A percentile compares a stretch with the other conserved stretches of the same genome.
Evolutionary conservation across 2,113 vertebrate genomes (phyloP).

Genomic region (Pholis gunnellus): DNA sequence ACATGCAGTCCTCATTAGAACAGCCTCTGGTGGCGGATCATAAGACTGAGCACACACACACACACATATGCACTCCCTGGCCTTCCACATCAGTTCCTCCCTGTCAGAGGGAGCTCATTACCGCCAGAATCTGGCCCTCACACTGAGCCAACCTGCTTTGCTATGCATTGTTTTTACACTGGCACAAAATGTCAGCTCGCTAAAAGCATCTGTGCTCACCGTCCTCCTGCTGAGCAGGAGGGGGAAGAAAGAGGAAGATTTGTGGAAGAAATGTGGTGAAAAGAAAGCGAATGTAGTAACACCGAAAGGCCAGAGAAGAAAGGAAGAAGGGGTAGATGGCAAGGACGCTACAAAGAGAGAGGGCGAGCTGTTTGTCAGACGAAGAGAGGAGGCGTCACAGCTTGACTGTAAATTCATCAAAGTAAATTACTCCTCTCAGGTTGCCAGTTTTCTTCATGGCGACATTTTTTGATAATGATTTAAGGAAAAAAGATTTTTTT

Average conservation of each 20-base stretch:
- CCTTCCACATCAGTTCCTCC: slow-evolving; percentile 72
- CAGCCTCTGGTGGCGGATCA: slow-evolving; percentile 61
- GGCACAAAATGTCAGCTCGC: slow-evolving; percentile 78
- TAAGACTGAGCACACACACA: slow-evolving; percentile 8
- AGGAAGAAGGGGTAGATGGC: slow-evolving; percentile 21
- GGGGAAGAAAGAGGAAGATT: slow-evolving; percentile 16
- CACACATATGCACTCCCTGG: slow-evolving; percentile 38
- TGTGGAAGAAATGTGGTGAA: slow-evolving; percentile 32
- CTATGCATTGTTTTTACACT: slow-evolving; percentile 77
- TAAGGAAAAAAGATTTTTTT: background rate
- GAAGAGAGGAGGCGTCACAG: slow-evolving; percentile 44
- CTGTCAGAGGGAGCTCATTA: slow-evolving; percentile 81
- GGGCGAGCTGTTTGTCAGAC: slow-evolving; percentile 52
- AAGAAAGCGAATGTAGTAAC: slow-evolving; percentile 56
- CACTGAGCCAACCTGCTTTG: slow-evolving; percentile 80
- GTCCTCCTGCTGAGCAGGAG: slow-evolving; percentile 54
- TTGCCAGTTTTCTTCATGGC: background rate
- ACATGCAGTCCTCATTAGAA: slow-evolving; percentile 68
- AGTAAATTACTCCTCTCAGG: background rate
- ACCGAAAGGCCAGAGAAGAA: slow-evolving; percentile 35
- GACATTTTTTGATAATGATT: background rate
- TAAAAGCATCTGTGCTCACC: slow-evolving; percentile 76
- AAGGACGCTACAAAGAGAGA: slow-evolving; percentile 37
- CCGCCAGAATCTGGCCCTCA: slow-evolving; percentile 73
- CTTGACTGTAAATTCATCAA: slow-evolving; percentile 25